Base-by-base conservation (phyloP, 2,797 vertebrate species). In the Phataginus tetradactyla region DNA sequence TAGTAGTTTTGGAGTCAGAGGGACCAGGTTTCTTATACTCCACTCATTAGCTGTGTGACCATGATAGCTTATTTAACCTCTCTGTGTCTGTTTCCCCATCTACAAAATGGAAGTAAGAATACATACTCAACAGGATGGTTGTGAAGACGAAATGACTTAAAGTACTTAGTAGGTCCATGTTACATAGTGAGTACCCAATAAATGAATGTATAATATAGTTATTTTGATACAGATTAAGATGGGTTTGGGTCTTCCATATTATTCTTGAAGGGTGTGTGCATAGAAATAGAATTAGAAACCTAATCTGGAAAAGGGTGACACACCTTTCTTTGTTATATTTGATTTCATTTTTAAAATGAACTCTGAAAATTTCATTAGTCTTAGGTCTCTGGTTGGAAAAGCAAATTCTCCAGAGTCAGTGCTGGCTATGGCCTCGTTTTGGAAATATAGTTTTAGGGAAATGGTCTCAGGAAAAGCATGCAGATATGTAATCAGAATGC, bases 281-380 rank as follows among this genome's bases (percentile, higher is more conserved):
- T 92, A 23, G 75, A 86, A 95, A 61, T 94, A 69, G 57, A 91
- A 75, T 92, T 93, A 75, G 92, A 90, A 91, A 29, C 37, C 53
- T 95, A 49, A 14, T 96, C 32, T 86, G 91, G 93, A 72, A 88
- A 94, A 80, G 59, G 51, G 10, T 42, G 59, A 34, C 29, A 25
- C 12, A 55, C 45, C 7, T 74, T 84, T 79, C 53, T 91, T 93
- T 95, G n/a, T 95, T 92, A 39, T 69, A 37, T 42, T 63, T 80
- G 61, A 92, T 95, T 92, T 97, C 29, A 78, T 95, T 97, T 95
- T 61, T 32, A 90, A 93, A 93, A 92, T 94, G 32, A 89, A 8
- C 86, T 83, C 49, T 14, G 34, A 91, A 83, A 86, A 90, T 96
- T 87, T 94, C 72, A 92, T 97, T 97, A 93, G 86, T 78, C n/a